Conservation (phyloP, 1,140 invertebrate genomes). For the Eciton burchellii region DNA sequence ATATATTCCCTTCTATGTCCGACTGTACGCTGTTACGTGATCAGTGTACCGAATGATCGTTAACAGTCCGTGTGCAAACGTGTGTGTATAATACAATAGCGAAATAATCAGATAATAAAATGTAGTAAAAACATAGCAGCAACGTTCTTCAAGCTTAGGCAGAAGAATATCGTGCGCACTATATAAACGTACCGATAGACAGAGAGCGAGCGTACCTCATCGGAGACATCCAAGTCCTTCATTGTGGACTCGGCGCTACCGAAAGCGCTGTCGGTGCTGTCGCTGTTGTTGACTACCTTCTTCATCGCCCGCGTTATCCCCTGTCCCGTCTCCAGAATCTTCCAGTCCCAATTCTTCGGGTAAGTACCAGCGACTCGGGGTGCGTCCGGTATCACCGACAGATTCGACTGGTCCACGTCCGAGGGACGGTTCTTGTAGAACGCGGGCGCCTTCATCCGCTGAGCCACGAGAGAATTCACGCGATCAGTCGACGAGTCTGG, state of each 20-base stretch:
- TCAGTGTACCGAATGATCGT: slow-evolving; percentile 22
- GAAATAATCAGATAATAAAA: not conserved
- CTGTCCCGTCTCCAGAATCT: slow-evolving; percentile 86
- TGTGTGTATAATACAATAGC: slow-evolving; percentile 40
- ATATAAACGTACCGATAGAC: not conserved
- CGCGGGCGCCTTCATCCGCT: slow-evolving; percentile 93
- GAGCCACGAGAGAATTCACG: slow-evolving; percentile 45
- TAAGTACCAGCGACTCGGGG: slow-evolving; percentile 90
- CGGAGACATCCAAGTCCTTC: slow-evolving; percentile 49
- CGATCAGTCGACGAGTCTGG: not conserved
- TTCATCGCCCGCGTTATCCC: slow-evolving; percentile 68
- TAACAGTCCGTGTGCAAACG: slow-evolving; percentile 1
- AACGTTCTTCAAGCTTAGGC: not conserved
- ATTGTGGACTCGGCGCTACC: slow-evolving; percentile 75
- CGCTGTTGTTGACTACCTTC: slow-evolving; percentile 68
- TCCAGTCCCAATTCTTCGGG: slow-evolving; percentile 91
- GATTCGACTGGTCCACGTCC: slow-evolving; percentile 90
- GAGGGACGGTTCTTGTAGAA: slow-evolving; percentile 91
- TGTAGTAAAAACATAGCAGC: not conserved
- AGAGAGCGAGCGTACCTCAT: slow-evolving; percentile 50
- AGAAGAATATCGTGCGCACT: slow-evolving; percentile 20
- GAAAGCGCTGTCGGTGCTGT: slow-evolving; percentile 74
- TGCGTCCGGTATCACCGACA: slow-evolving; percentile 92
- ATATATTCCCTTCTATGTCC: slow-evolving; percentile 40
- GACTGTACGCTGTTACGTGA: not conserved